A percentile compares a stretch with the other conserved stretches of the same genome.
Conservation (phyloP, 1,140 invertebrate genomes). For the Zophobas atratus region DNA sequence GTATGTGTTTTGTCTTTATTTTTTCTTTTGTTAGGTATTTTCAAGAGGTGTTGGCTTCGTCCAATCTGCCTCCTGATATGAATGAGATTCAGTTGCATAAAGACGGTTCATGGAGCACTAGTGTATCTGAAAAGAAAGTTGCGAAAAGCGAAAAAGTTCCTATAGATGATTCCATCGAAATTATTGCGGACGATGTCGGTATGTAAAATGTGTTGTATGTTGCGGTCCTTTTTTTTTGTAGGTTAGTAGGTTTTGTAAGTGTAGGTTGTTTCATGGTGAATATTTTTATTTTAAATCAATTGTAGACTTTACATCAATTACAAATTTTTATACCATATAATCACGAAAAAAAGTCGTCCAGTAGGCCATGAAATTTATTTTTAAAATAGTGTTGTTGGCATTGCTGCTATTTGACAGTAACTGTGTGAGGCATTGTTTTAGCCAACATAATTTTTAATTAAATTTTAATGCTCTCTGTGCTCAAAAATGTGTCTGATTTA, state of each 20-base stretch:
- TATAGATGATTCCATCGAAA: constrained; percentile 69
- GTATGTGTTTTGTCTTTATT: too few relatives aligned
- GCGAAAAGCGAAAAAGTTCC: constrained; percentile 59
- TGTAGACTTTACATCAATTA: too few relatives aligned
- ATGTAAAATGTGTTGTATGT: constrained; percentile 44
- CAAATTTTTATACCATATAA: too few relatives aligned
- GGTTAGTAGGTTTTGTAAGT: background rate
- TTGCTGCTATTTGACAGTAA: too few relatives aligned
- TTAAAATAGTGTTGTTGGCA: too few relatives aligned
- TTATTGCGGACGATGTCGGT: constrained; percentile 71
- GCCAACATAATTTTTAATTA: too few relatives aligned
- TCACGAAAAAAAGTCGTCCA: too few relatives aligned
- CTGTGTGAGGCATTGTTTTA: too few relatives aligned
- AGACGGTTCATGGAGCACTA: constrained; percentile 92
- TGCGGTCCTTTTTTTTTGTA: background rate
- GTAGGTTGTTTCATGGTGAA: background rate
- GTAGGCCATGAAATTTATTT: too few relatives aligned
- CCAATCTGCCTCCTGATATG: constrained; percentile 76
- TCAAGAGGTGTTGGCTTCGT: constrained; percentile 83
- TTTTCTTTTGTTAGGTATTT: constrained; percentile 76
- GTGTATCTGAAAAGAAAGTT: constrained; percentile 74
- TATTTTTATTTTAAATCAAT: too few relatives aligned
- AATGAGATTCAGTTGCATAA: constrained; percentile 91
- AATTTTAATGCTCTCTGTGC: too few relatives aligned
- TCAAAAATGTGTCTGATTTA: too few relatives aligned